phyloP scores from a whole-genome alignment of 1,140 invertebrate species.

The Drosophila rufa region DNA sequence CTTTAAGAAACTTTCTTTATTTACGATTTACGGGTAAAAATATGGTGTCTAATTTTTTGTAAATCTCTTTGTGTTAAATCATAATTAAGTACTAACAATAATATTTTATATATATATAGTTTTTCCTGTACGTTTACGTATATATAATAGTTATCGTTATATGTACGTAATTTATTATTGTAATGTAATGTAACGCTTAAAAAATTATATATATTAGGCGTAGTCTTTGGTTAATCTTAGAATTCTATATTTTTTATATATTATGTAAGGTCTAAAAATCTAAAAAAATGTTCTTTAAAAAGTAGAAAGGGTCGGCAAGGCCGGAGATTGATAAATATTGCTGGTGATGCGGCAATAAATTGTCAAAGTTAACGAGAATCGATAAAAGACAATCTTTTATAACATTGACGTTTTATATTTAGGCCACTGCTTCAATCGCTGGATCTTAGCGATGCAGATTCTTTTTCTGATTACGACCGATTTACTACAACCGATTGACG shows the following conservation, averaged over 20 bases:
- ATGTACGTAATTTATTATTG: slow-evolving; percentile 16
- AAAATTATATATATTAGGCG: slow-evolving; percentile 65
- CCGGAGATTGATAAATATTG: slow-evolving; percentile 75
- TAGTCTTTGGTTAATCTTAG: slow-evolving; percentile 79
- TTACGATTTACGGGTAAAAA: slow-evolving; percentile 4
- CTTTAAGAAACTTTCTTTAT: slow-evolving; percentile 4
- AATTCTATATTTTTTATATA: slow-evolving; percentile 14
- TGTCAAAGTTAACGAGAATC: neutral
- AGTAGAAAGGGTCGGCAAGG: slow-evolving; percentile 53
- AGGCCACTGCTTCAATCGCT: neutral
- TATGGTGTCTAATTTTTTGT: slow-evolving; percentile 1
- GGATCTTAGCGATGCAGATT: neutral
- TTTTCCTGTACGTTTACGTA: slow-evolving; percentile 36
- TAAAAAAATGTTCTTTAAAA: slow-evolving; percentile 41
- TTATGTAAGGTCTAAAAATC: slow-evolving; percentile 58
- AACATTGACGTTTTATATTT: neutral
- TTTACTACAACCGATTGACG: neutral
- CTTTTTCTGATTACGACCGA: neutral
- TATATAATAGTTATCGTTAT: slow-evolving; percentile 31
- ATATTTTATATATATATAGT: slow-evolving; percentile 1
- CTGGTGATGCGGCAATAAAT: slow-evolving; percentile 25
- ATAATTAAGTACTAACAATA: slow-evolving; percentile 33
- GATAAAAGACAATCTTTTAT: neutral
- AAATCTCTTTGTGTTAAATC: slow-evolving; percentile 6
- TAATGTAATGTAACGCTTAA: slow-evolving; percentile 48